Conservation (phyloP, 2,113 vertebrate genomes). For the Apteryx mantelli region DNA sequence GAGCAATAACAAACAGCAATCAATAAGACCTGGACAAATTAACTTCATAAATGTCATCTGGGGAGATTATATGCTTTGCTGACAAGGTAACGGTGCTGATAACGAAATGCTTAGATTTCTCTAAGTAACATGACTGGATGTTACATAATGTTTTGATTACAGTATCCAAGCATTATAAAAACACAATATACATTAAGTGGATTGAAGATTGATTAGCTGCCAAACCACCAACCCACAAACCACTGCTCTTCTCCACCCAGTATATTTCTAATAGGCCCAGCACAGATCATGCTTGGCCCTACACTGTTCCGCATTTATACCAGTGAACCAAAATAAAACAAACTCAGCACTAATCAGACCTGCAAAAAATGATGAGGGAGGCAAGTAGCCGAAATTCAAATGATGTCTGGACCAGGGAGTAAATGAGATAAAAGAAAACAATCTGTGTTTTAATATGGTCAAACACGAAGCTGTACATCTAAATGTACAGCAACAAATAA, state of each 20-base stretch:
- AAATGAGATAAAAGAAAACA: background rate
- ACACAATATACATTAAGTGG: background rate
- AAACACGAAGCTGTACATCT: background rate
- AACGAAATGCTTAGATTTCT: accelerated
- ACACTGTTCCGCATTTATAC: background rate
- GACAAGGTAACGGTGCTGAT: background rate
- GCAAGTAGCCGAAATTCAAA: background rate
- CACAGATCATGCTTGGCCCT: accelerated
- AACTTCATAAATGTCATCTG: background rate
- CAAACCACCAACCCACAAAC: background rate
- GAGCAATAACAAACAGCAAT: background rate
- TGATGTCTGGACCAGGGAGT: background rate
- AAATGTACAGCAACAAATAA: background rate
- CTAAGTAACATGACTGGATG: background rate
- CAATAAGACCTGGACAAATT: background rate
- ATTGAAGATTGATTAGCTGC: background rate
- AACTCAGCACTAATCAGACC: background rate
- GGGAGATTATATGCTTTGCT: background rate
- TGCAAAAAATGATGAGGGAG: background rate
- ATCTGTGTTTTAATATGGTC: background rate
- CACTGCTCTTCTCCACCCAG: background rate
- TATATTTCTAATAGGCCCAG: accelerated
- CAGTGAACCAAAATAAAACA: background rate
- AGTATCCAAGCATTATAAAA: background rate
- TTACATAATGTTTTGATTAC: background rate